Conservation (phyloP, 2,797 vertebrate genomes). For the Apogon hyalosoma region DNA sequence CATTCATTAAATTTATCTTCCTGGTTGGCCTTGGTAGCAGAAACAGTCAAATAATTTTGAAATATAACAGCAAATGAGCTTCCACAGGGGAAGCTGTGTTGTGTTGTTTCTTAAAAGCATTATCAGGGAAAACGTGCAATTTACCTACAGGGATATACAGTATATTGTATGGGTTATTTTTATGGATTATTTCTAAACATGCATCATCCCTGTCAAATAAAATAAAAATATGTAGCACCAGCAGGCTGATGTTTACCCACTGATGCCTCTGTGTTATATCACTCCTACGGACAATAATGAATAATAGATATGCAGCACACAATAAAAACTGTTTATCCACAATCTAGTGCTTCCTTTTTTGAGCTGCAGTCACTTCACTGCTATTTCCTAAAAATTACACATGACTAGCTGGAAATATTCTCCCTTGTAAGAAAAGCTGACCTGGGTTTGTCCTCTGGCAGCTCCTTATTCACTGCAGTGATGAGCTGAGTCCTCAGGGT, state of each 20-base stretch:
- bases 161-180: too few relatives aligned
- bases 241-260: neutral
- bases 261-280: neutral
- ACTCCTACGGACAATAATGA: conserved; percentile 15
- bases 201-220: too few relatives aligned
- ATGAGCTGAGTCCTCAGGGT: conserved; percentile 89
- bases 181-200: too few relatives aligned
- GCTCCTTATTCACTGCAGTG: conserved; percentile 86
- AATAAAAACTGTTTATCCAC: neutral
- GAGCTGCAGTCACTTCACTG: neutral
- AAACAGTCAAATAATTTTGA: too few relatives aligned
- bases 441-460: conserved; percentile 96
- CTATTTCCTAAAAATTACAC: neutral
- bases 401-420: neutral
- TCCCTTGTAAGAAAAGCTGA: conserved; percentile 38
- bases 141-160: too few relatives aligned
- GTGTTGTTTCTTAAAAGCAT: too few relatives aligned
- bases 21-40: too few relatives aligned
- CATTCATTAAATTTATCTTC: too few relatives aligned
- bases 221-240: neutral
- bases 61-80: too few relatives aligned
- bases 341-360: neutral
- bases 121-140: too few relatives aligned
- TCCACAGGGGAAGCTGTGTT: too few relatives aligned
- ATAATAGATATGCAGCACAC: conserved; percentile 2